Conservation (phyloP, 2,113 vertebrate genomes). For the Ceyx margarethae region DNA sequence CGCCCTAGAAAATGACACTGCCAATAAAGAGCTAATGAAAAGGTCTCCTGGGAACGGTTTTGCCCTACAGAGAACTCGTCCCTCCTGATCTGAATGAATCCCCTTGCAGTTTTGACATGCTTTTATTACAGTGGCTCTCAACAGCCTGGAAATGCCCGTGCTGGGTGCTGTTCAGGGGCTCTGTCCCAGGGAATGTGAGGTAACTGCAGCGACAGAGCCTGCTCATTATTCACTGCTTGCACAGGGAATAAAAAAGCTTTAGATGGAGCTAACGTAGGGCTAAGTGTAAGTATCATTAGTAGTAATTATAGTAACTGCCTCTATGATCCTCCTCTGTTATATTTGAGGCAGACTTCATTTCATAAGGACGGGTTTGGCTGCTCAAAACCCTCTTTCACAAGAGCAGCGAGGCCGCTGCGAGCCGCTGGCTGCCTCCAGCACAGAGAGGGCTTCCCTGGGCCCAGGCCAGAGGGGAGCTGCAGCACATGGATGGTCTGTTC, state of each 20-base stretch:
- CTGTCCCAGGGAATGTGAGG: background rate
- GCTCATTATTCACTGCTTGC: slow-evolving; percentile 41
- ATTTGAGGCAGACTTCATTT: slow-evolving; percentile 20
- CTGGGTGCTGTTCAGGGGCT: slow-evolving; percentile 21
- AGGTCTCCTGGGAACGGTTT: background rate
- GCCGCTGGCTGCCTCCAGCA: background rate
- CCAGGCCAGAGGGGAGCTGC: rapidly evolving
- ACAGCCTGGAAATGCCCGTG: background rate
- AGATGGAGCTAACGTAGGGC: background rate
- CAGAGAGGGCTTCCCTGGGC: background rate
- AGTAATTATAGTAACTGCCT: slow-evolving; percentile 53
- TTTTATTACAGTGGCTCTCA: background rate
- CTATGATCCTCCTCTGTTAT: slow-evolving; percentile 32
- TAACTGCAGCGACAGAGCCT: background rate
- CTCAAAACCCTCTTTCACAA: slow-evolving; percentile 51
- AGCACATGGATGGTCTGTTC: background rate
- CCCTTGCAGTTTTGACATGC: background rate
- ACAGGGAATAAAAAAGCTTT: slow-evolving; percentile 20
- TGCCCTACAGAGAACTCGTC: slow-evolving; percentile 24
- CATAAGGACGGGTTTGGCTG: slow-evolving; percentile 35
- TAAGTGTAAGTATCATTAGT: slow-evolving; percentile 18
- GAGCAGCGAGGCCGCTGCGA: background rate
- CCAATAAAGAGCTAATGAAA: background rate
- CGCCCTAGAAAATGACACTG: background rate
- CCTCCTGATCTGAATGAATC: background rate